Conservation (phyloP, 2,113 vertebrate species). For the Tinamus guttatus region DNA sequence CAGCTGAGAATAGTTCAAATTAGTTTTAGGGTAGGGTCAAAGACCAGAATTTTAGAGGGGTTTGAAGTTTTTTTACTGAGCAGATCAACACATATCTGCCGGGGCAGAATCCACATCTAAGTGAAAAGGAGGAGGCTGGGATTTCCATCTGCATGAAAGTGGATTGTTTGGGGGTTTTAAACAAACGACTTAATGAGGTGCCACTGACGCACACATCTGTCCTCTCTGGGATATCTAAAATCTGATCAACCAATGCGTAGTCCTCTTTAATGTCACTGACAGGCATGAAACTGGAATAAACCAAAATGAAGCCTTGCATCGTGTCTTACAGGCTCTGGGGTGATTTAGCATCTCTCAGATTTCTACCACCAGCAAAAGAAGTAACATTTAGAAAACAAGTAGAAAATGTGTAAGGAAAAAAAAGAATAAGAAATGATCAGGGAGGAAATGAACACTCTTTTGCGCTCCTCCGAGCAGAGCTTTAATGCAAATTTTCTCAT, state of each 20-base stretch:
- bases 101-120: constrained; percentile 35
- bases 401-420: background rate
- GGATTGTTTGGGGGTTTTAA: constrained; percentile 34
- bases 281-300: background rate
- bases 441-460: background rate
- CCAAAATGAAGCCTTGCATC: background rate
- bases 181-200: constrained; percentile 61
- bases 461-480: background rate
- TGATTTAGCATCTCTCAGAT: background rate
- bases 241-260: background rate
- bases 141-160: constrained; percentile 51
- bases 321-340: background rate
- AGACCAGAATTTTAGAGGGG: constrained; percentile 14
- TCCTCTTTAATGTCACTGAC: background rate
- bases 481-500: background rate
- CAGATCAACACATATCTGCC: background rate
- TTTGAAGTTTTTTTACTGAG: constrained; percentile 35
- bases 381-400: background rate
- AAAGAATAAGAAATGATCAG: background rate
- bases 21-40: constrained; percentile 62
- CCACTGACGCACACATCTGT: background rate
- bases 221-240: background rate
- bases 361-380: background rate
- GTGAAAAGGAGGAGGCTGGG: constrained; percentile 16
- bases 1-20: constrained; percentile 60